phyloP scores from a whole-genome alignment of 2,888 invertebrate genomes.

The Coenonympha arcania region DNA sequence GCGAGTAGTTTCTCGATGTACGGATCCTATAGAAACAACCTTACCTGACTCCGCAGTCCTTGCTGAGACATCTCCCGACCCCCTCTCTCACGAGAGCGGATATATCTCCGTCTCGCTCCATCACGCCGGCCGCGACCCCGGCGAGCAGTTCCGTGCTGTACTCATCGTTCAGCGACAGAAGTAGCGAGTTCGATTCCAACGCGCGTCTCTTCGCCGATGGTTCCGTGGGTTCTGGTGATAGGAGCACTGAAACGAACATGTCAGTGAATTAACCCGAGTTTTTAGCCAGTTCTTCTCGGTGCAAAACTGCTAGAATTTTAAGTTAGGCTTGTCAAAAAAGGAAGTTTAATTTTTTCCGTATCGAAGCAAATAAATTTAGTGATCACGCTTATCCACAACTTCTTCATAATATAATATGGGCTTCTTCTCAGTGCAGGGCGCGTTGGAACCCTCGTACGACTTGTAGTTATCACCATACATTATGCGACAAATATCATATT shows the following conservation, averaged over 20 bases:
- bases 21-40: background rate
- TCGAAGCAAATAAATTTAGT: too few species aligned
- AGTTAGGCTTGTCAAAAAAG: too few species aligned
- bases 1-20: slow-evolving; percentile 20
- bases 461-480: too few species aligned
- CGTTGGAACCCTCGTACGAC: too few species aligned
- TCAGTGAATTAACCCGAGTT: background rate
- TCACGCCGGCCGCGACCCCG: slow-evolving; percentile 15
- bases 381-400: too few species aligned
- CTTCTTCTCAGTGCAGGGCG: too few species aligned
- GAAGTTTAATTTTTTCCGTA: too few species aligned
- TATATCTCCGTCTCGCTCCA: slow-evolving; percentile 14
- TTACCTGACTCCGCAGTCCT: slow-evolving; percentile 31
- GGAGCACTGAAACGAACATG: slow-evolving; percentile 9
- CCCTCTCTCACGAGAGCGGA: slow-evolving; percentile 1
- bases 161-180: slow-evolving; percentile 17
- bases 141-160: slow-evolving; percentile 20
- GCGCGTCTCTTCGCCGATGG: slow-evolving; percentile 28
- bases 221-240: slow-evolving; percentile 20
- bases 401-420: too few species aligned
- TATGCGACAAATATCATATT: too few species aligned
- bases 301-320: too few species aligned
- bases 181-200: slow-evolving; percentile 18
- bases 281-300: background rate
- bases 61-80: slow-evolving; percentile 20